Percentiles rank a stretch among this genome's conserved stretches.
Evolutionary conservation across 2,113 vertebrate genomes (phyloP).

Genomic region (Malurus alboscapulatus): DNA sequence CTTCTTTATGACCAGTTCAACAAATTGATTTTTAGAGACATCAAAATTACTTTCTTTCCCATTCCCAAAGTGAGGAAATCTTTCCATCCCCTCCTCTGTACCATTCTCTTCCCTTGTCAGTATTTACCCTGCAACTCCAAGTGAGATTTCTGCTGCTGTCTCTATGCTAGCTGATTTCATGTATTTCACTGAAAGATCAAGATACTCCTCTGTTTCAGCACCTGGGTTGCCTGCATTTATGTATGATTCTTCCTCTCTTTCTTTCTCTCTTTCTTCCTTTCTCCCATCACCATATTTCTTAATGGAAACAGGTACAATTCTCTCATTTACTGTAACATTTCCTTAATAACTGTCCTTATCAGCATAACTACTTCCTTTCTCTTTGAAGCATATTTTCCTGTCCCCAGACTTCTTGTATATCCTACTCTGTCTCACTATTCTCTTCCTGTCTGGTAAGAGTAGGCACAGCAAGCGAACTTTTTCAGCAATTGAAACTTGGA

Average conservation of each 20-base stretch:
- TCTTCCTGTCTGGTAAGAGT: not conserved
- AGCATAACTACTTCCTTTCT: not conserved
- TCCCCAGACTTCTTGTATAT: not conserved
- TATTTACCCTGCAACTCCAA: fast-evolving
- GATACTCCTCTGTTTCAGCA: not conserved
- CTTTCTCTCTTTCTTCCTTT: not conserved
- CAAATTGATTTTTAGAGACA: not conserved
- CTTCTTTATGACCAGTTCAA: not conserved
- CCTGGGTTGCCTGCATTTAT: not conserved
- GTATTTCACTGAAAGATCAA: not conserved
- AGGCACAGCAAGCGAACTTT: not conserved
- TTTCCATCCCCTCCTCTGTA: not conserved
- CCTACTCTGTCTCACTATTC: not conserved
- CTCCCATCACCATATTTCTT: not conserved
- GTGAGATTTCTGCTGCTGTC: not conserved
- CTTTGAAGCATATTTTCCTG: not conserved
- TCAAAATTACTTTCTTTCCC: not conserved
- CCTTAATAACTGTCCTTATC: not conserved
- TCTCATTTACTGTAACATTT: not conserved
- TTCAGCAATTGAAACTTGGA: not conserved
- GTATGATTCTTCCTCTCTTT: not conserved
- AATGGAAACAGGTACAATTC: not conserved
- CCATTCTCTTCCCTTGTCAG: not conserved
- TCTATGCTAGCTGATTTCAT: not conserved
- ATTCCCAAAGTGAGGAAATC: not conserved